A percentile compares a stretch with the other conserved stretches of the same genome.
phyloP scores from a whole-genome alignment of 2,888 invertebrate species.

The Noctuana brunneofusca region DNA sequence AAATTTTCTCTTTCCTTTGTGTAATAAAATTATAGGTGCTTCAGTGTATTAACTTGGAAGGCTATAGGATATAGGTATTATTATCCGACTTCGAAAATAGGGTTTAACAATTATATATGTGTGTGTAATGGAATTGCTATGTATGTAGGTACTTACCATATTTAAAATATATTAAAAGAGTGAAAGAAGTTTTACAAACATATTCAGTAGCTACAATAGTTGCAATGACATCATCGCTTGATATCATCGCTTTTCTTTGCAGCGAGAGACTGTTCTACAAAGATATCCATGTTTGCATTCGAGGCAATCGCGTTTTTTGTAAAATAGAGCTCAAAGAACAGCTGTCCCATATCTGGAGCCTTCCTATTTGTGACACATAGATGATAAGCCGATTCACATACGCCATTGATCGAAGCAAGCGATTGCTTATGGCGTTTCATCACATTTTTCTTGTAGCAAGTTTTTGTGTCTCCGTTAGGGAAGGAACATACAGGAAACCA shows the following conservation, averaged over 20 bases:
- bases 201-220: constrained; percentile 4
- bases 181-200: background rate
- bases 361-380: constrained; percentile 8
- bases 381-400: background rate
- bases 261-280: constrained; percentile 27
- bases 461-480: too few species aligned
- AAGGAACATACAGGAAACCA: too few species aligned
- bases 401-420: background rate
- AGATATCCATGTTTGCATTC: constrained; percentile 28
- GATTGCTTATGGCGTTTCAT: background rate
- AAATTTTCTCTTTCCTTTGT: constrained; percentile 17
- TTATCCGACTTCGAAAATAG: too few species aligned
- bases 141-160: too few species aligned
- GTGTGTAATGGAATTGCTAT: too few species aligned
- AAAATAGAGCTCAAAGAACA: constrained; percentile 18
- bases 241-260: constrained; percentile 23
- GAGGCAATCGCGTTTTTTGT: constrained; percentile 25
- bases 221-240: constrained; percentile 13
- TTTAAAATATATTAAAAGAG: background rate
- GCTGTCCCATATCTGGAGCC: constrained; percentile 22
- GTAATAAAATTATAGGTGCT: constrained; percentile 32
- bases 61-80: too few species aligned
- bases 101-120: too few species aligned
- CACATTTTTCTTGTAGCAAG: background rate
- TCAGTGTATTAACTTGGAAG: too few species aligned